Evolutionary conservation across 2,797 vertebrate genomes (phyloP).

Genomic region (Poliocrania exsul): DNA sequence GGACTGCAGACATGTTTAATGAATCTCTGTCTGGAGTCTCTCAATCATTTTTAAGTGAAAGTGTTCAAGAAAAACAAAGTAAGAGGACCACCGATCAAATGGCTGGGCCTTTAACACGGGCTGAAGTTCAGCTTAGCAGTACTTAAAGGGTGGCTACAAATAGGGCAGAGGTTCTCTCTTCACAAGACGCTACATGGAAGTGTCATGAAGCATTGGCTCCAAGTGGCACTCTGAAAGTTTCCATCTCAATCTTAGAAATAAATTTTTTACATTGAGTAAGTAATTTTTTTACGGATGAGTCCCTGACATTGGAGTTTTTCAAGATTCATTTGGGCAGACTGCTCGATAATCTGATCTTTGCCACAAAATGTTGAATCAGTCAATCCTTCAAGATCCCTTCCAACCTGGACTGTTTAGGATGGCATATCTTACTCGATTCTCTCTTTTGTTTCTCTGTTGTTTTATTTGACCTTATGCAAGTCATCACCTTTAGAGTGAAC

Average conservation of each 20-base stretch:
- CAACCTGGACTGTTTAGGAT: not conserved
- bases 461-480: not conserved
- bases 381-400: not conserved
- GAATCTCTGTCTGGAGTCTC: not conserved
- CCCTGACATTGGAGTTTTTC: not conserved
- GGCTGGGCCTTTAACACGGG: not conserved
- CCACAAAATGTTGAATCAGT: not conserved
- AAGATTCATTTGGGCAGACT: fast-evolving
- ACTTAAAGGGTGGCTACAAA: not conserved
- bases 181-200: not conserved
- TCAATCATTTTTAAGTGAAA: not conserved
- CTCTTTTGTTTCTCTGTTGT: not conserved
- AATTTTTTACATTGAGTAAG: not conserved
- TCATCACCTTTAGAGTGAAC: not conserved
- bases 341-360: not conserved
- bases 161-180: not conserved
- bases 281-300: not conserved
- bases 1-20: not conserved
- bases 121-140: not conserved
- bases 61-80: not conserved
- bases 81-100: not conserved
- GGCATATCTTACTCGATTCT: not conserved
- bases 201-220: not conserved
- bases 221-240: not conserved
- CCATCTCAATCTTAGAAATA: not conserved